These are phyloP conservation scores for Heterodera carotae DNA, from an alignment of 1,140 invertebrate species.

Conservation along the genomic window DNA sequence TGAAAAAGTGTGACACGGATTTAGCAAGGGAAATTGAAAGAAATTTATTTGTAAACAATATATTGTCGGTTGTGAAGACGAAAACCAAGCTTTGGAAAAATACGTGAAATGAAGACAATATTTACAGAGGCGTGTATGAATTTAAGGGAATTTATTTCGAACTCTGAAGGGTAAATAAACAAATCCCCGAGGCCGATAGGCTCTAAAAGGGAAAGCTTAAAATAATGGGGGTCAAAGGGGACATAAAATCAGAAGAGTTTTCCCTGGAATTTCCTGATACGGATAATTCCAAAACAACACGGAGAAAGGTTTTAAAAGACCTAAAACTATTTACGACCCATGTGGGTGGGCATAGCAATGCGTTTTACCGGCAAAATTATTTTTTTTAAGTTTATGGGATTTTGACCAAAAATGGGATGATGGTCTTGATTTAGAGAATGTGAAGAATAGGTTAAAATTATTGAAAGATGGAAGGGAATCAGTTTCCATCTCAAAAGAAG, in stretches of 20 bases:
- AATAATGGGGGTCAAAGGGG: slow-evolving; percentile 6
- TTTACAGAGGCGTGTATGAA: slow-evolving; percentile 13
- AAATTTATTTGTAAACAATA: slow-evolving; percentile 1
- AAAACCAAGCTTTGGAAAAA: not conserved
- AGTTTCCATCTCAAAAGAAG: too few species aligned
- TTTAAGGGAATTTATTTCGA: slow-evolving; percentile 5
- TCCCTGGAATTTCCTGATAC: not conserved
- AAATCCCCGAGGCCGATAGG: too few species aligned
- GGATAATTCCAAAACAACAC: not conserved
- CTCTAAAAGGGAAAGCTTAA: not conserved
- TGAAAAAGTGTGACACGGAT: not conserved
- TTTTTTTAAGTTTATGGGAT: not conserved
- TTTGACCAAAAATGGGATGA: not conserved
- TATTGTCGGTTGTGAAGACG: not conserved
- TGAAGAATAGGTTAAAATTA: too few species aligned
- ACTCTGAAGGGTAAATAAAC: too few species aligned
- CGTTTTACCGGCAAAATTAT: not conserved
- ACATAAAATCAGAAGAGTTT: not conserved
- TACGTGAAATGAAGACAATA: slow-evolving; percentile 6
- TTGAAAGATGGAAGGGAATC: too few species aligned
- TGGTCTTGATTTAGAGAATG: too few species aligned
- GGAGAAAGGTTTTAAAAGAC: not conserved
- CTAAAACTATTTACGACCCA: not conserved
- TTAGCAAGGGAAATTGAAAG: too few species aligned
- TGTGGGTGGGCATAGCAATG: not conserved